Percentiles rank a stretch among this genome's conserved stretches.
These are phyloP conservation scores for Onychostruthus taczanowskii DNA, from an alignment of 2,113 vertebrate genomes.

Conservation along the genomic window DNA sequence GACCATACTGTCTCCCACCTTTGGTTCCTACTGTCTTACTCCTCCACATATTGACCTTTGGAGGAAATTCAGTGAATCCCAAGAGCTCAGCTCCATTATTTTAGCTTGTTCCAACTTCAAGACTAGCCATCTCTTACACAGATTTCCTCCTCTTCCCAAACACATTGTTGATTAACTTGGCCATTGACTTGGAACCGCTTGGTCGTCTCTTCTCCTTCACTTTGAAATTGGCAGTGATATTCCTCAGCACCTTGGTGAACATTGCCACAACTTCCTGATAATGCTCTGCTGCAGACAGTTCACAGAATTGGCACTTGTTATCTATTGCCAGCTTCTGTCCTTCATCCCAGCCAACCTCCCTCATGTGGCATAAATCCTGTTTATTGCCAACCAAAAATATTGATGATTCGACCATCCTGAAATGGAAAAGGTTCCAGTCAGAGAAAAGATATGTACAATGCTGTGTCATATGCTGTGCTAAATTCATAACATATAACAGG, in stretches of 20 bases:
- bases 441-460: not conserved
- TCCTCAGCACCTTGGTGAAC: slow-evolving; percentile 81
- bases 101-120: not conserved
- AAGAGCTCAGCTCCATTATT: not conserved
- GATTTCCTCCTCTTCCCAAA: slow-evolving; percentile 90
- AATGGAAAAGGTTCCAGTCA: not conserved
- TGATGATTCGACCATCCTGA: slow-evolving; percentile 73
- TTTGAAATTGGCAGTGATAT: slow-evolving; percentile 67
- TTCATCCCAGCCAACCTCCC: slow-evolving; percentile 83
- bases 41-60: not conserved
- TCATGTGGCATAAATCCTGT: slow-evolving; percentile 85
- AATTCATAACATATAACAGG: no score
- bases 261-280: slow-evolving; percentile 82
- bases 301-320: slow-evolving; percentile 82
- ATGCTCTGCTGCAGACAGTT: slow-evolving; percentile 88
- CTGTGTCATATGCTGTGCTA: not conserved
- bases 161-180: slow-evolving; percentile 86
- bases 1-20: not conserved
- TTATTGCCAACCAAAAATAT: slow-evolving; percentile 89
- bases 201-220: slow-evolving; percentile 80
- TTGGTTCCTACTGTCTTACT: not conserved
- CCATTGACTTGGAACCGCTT: slow-evolving; percentile 87
- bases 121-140: slow-evolving; percentile 64
- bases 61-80: not conserved
- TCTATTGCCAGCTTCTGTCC: slow-evolving; percentile 81